A percentile compares a stretch with the other conserved stretches of the same genome.
These are phyloP conservation scores for Neosilurus mollespiculum DNA, from an alignment of 2,797 vertebrate genomes.

Conservation along the genomic window DNA sequence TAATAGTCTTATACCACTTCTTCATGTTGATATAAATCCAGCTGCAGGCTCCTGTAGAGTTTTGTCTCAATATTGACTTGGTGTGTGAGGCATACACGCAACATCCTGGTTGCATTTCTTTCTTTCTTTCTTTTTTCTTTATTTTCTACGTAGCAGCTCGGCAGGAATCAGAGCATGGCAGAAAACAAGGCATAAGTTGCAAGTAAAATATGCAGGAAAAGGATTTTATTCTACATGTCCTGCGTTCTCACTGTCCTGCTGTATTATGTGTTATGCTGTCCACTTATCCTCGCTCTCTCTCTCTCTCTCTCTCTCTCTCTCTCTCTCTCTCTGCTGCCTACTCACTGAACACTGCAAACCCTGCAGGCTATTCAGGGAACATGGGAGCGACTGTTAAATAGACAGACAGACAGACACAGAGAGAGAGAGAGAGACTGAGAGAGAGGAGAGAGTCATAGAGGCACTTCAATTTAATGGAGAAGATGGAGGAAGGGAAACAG, in stretches of 20 bases:
- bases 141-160: neutral
- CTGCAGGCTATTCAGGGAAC: conserved; percentile 34
- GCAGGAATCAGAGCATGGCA: neutral
- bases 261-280: neutral
- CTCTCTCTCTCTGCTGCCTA: conserved; percentile 25
- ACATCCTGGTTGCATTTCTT: neutral
- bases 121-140: neutral
- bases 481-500: neutral
- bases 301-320: conserved; percentile 3
- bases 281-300: neutral
- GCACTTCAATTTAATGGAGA: neutral
- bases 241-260: neutral
- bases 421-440: neutral
- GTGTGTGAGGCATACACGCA: neutral
- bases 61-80: neutral
- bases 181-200: neutral
- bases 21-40: neutral
- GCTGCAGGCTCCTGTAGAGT: neutral
- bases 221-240: neutral
- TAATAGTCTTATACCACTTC: neutral
- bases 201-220: neutral
- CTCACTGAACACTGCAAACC: conserved; percentile 24
- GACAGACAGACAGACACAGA: conserved; percentile 24
- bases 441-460: neutral
- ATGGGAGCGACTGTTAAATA: neutral